phyloP scores from a whole-genome alignment of 2,888 invertebrate genomes.

The Dyspetes luteomarginatus region DNA sequence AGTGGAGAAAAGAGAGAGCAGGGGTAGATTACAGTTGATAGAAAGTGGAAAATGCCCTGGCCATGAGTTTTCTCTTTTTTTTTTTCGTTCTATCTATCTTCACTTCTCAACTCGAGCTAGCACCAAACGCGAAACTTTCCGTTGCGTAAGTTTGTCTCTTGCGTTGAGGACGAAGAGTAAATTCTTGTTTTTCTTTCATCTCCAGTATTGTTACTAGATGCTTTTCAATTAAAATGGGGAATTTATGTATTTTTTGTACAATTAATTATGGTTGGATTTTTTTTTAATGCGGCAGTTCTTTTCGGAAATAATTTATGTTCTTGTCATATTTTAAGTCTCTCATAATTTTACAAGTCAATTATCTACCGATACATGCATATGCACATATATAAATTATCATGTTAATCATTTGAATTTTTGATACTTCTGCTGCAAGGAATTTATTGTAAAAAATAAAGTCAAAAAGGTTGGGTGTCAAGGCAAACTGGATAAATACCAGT shows the following conservation, averaged over 20 bases:
- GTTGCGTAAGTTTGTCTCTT: constrained; percentile 30
- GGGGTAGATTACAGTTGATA: constrained; percentile 36
- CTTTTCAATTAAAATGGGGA: constrained; percentile 5
- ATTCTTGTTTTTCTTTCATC: not conserved
- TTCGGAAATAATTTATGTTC: too few relatives aligned
- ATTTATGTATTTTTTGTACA: not conserved
- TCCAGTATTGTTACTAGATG: constrained; percentile 6
- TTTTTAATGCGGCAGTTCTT: not conserved
- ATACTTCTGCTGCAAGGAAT: too few relatives aligned
- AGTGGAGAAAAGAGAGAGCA: constrained; percentile 31
- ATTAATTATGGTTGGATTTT: not conserved
- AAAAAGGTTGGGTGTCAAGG: too few relatives aligned
- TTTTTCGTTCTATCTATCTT: constrained; percentile 13
- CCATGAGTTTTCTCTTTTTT: constrained; percentile 34
- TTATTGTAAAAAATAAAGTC: too few relatives aligned
- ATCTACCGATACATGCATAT: too few relatives aligned
- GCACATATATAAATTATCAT: too few relatives aligned
- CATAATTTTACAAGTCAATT: too few relatives aligned
- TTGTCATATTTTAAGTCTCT: too few relatives aligned
- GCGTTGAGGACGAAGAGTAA: not conserved
- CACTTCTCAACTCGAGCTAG: constrained; percentile 3
- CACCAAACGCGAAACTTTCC: constrained; percentile 32
- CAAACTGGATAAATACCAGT: not conserved
- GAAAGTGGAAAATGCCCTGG: constrained; percentile 58
- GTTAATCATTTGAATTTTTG: too few relatives aligned